phyloP scores from a whole-genome alignment of 2,113 vertebrate genomes.

The Pan paniscus region DNA sequence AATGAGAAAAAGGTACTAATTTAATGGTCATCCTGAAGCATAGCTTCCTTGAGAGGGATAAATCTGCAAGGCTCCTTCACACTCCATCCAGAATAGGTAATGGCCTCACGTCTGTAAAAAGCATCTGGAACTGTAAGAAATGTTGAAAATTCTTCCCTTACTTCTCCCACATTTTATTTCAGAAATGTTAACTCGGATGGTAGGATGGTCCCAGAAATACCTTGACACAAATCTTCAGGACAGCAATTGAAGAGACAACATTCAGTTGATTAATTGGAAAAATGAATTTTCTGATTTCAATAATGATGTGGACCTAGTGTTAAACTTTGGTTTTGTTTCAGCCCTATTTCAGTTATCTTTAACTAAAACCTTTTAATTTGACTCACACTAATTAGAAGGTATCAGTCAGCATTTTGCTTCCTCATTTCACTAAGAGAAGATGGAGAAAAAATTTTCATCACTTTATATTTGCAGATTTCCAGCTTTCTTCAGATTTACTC shows the following conservation, averaged over 20 bases:
- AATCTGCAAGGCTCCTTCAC: not conserved
- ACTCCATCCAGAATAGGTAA: not conserved
- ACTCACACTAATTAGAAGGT: slow-evolving; percentile 49
- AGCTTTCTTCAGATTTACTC: slow-evolving; percentile 56
- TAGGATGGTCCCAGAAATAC: not conserved
- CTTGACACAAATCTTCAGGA: not conserved
- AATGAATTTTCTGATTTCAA: not conserved
- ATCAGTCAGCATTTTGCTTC: slow-evolving; percentile 30
- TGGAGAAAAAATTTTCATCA: slow-evolving; percentile 54
- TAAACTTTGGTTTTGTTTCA: slow-evolving; percentile 26
- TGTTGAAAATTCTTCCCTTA: not conserved
- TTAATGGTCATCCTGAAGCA: not conserved
- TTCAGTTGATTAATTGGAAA: not conserved
- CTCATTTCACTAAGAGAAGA: slow-evolving; percentile 15
- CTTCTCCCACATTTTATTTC: not conserved
- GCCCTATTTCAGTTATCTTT: not conserved
- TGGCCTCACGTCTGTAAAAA: not conserved
- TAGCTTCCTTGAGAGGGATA: not conserved
- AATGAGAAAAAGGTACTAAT: not conserved
- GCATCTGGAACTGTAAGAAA: not conserved
- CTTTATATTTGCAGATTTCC: slow-evolving; percentile 45
- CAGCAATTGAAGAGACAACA: not conserved
- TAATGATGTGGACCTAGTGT: not conserved
- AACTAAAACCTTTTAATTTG: slow-evolving; percentile 45
- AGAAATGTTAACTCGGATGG: not conserved